Base-by-base conservation (phyloP, 1,140 invertebrate genomes). In the Glomeris maerens region DNA sequence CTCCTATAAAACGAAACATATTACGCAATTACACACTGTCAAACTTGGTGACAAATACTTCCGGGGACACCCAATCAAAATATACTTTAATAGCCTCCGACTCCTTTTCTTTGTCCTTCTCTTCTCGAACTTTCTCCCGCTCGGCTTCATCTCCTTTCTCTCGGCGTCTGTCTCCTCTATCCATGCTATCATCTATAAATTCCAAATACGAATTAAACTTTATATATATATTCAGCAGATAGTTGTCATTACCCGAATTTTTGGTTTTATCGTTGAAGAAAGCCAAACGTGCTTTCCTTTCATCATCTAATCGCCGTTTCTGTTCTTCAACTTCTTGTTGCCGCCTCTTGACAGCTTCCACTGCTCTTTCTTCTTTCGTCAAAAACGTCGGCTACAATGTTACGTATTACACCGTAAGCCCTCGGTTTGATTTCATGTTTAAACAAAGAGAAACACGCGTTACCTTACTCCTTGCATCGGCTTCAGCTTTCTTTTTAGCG, bases 401-500 rank as follows among this genome's bases (percentile, higher is more conserved):
- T n/a, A n/a, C n/a, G n/a, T n/a, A n/a, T n/a, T n/a, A n/a, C n/a
- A n/a, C n/a, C n/a, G n/a, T n/a, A n/a, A n/a, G n/a, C n/a, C n/a
- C n/a, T n/a, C n/a, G n/a, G n/a, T n/a, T n/a, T n/a, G n/a, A n/a
- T n/a, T n/a, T n/a, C 41, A 54, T 42, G 25, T 29, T 23, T 52
- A 47, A 13, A 52, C 52, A 31, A 29, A 48, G 7, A 58, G 38
- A n/a, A 44, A 39, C 4, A 53, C 4, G n/a, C 1, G 21, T 45
- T 45, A 76, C 74, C 61, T 94, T 94, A 50, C 83, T 83, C 38
- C 83, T 79, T 22, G 86, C 86, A 58, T 84, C 84, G 68, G 98
- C 92, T 65, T 96, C 92, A 2, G 88, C 87, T 65, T 97, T 94
- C 62, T 96, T 96, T 63, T 95, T 96, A 0, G 89, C 82, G 20